Conservation (phyloP, 2,888 invertebrate genomes). For the Antheraea yamamai region DNA sequence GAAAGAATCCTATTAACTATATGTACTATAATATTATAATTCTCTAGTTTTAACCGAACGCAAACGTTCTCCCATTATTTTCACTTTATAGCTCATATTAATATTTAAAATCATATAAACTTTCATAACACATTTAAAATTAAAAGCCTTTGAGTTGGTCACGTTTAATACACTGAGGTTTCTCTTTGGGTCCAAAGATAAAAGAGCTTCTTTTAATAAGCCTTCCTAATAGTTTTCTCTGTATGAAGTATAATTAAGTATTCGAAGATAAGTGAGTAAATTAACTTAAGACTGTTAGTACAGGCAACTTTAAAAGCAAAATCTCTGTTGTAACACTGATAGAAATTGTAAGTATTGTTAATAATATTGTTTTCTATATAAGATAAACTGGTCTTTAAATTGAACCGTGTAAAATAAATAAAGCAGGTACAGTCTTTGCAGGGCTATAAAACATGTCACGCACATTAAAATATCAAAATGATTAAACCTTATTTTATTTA, state of each 20-base stretch:
- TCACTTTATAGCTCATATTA: conserved; percentile 34
- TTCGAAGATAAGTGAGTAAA: neutral
- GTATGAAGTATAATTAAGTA: neutral
- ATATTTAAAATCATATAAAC: conserved; percentile 44
- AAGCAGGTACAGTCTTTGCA: no score
- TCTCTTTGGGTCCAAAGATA: conserved; percentile 17
- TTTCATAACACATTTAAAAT: conserved; percentile 41
- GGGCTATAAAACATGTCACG: no score
- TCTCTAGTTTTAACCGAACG: conserved; percentile 55
- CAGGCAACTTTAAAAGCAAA: neutral
- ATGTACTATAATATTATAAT: conserved; percentile 62
- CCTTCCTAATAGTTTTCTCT: neutral
- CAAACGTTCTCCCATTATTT: conserved; percentile 24
- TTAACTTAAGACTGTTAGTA: neutral
- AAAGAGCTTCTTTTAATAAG: conserved; percentile 3
- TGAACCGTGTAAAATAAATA: no score
- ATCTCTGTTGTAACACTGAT: neutral
- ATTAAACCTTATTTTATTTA: no score
- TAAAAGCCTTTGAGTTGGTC: conserved; percentile 28
- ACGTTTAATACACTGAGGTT: conserved; percentile 4
- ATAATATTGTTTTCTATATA: neutral
- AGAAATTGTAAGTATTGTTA: neutral
- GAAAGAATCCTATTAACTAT: conserved; percentile 27
- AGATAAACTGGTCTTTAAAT: neutral
- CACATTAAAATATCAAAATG: no score